These are phyloP conservation scores for Cataglyphis altisquamis DNA, from an alignment of 2,888 invertebrate species.

Conservation along the genomic window DNA sequence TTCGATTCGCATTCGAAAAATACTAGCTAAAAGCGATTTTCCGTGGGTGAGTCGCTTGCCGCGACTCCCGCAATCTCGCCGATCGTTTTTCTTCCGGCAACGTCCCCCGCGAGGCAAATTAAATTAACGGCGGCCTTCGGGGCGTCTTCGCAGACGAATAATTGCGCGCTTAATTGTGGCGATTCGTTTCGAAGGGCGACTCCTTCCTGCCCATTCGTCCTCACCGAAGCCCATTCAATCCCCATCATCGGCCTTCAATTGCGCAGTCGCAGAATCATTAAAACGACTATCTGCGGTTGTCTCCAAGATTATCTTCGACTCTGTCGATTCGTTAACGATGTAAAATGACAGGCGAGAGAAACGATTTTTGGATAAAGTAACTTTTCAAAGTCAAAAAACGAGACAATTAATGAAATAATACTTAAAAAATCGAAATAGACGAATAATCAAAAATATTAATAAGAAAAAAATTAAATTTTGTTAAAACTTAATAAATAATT, in stretches of 20 bases:
- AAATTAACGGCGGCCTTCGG: constrained; percentile 69
- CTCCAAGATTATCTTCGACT: background rate
- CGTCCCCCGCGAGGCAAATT: constrained; percentile 73
- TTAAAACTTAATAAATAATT: background rate
- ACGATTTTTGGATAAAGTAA: background rate
- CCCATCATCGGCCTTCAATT: constrained; percentile 64
- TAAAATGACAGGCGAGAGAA: background rate
- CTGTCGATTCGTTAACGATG: constrained; percentile 17
- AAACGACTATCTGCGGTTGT: constrained; percentile 35
- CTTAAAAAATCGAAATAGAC: constrained; percentile 4
- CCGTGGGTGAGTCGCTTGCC: constrained; percentile 55
- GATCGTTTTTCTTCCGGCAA: constrained; percentile 68
- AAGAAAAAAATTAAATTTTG: background rate
- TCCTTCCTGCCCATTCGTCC: constrained; percentile 44
- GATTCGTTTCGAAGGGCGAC: constrained; percentile 68
- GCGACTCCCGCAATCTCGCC: constrained; percentile 66
- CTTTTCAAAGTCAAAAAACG: background rate
- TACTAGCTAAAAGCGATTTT: constrained; percentile 64
- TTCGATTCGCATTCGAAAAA: constrained; percentile 61
- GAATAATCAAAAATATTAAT: constrained; percentile 13
- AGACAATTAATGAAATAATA: background rate
- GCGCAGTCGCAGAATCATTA: constrained; percentile 54
- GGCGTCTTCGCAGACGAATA: constrained; percentile 71
- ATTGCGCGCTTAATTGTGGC: constrained; percentile 75
- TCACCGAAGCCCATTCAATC: constrained; percentile 47